Base-by-base conservation (phyloP, 2,113 vertebrate genomes). In the Atractosteus spatula region DNA sequence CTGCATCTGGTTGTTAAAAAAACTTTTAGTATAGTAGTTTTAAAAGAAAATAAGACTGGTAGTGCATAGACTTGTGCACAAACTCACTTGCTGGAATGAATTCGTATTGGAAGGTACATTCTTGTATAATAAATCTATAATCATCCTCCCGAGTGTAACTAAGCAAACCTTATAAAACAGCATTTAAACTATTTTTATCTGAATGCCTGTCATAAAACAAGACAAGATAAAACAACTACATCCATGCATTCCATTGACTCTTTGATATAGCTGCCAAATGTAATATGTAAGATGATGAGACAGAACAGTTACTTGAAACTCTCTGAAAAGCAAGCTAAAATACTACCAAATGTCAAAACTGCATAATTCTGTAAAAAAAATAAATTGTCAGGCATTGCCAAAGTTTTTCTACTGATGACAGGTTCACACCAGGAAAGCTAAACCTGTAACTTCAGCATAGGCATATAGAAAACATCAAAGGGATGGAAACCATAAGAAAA, bases 241-340 rank as follows among this genome's bases (percentile, higher is more conserved):
- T 62, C 7, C 59, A 62, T 3, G 59, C 14, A 62, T 62, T 62
- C 16, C 57, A 7, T 7, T 42, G 14, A 5, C 41, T 67, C 7
- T 68, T 68, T 41, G 29, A 68, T 42, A 62, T 0, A 8, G 72
- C 56, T 73, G 66, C 55, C 72, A 68, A 61, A 62, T 0, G 71
- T 17, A 0, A 5, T 16, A 62, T 41, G 72, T 68, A 68, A 62
- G 16, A n/a, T 5, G 55, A 16, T 70, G 56, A 56, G 55, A 71
- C 45, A 13, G 13, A 41, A 29, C 55, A 41, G 71, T 2, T 4
- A 63, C 16, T 44, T 14, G 55, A 41, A 43, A 43, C 45, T 29
- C 55, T n/a, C 55, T 14, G 14, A 42, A 45, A 68, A 13, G 47
- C 17, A 41, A 17, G 5, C 41, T 41, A 57, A 71, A 62, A 68